Evolutionary conservation across 2,113 vertebrate genomes (phyloP).

Genomic region (Mustelus asterias): DNA sequence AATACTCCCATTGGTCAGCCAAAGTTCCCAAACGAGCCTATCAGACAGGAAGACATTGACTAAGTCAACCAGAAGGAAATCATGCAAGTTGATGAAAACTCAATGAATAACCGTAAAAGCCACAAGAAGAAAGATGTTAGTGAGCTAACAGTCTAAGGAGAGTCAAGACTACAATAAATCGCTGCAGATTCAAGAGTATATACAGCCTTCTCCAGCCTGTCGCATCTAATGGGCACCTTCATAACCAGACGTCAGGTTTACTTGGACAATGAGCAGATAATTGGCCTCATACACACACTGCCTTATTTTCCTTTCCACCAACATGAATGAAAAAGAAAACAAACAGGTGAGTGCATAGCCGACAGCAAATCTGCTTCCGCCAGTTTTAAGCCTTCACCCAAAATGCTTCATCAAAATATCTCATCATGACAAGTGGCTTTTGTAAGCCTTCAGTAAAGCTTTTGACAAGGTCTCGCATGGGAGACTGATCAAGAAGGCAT

Average conservation of each 20-base stretch:
- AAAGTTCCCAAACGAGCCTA: constrained; percentile 80
- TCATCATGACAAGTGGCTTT: not conserved
- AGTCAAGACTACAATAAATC: not conserved
- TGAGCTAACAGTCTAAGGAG: not conserved
- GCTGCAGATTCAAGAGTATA: not conserved
- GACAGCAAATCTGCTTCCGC: not conserved
- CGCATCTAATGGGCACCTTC: not conserved
- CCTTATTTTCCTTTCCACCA: not conserved
- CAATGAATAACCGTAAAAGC: not conserved
- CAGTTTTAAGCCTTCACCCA: not conserved
- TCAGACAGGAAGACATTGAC: not conserved
- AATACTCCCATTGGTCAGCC: constrained; percentile 97
- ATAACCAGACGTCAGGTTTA: not conserved
- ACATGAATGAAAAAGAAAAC: not conserved
- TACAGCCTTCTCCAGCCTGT: not conserved
- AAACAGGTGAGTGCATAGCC: not conserved
- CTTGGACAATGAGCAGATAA: not conserved
- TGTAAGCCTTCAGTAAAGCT: too few relatives aligned
- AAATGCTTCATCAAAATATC: not conserved
- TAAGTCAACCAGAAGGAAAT: not conserved
- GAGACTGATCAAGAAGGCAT: too few relatives aligned
- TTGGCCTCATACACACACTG: not conserved
- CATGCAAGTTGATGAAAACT: not conserved
- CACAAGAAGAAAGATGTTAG: not conserved
- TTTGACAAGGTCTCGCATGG: too few relatives aligned